phyloP scores from a whole-genome alignment of 2,797 vertebrate genomes.

The Chaunax sp. region DNA sequence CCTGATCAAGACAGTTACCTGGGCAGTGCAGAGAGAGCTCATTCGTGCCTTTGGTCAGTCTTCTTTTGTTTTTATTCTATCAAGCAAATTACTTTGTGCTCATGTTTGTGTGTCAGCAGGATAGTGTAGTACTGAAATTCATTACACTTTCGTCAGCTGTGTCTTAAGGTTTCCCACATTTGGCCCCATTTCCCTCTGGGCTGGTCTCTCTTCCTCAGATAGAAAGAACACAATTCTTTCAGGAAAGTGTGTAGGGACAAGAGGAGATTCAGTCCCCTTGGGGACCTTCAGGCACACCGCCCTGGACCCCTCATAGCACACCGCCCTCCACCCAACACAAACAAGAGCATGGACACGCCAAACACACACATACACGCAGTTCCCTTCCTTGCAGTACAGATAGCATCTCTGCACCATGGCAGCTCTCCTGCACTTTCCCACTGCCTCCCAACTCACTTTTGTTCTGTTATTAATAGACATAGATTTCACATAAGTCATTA shows the following conservation, averaged over 20 bases:
- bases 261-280: conserved; percentile 77
- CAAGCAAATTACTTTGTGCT: background rate
- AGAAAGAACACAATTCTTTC: conserved; percentile 87
- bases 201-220: conserved; percentile 87
- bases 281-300: conserved; percentile 74
- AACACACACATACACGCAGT: conserved; percentile 58
- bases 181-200: conserved; percentile 82
- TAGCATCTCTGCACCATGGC: conserved; percentile 74
- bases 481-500: conserved; percentile 43
- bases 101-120: background rate
- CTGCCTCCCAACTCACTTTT: conserved; percentile 70
- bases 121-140: conserved; percentile 32
- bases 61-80: conserved; percentile 8
- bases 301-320: conserved; percentile 72
- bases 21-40: conserved; percentile 93
- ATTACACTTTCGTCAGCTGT: conserved; percentile 55
- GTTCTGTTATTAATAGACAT: conserved; percentile 73
- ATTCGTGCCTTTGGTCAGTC: conserved; percentile 94
- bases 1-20: conserved; percentile 93
- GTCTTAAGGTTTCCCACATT: conserved; percentile 70
- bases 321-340: conserved; percentile 82
- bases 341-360: conserved; percentile 72
- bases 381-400: conserved; percentile 73
- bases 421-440: conserved; percentile 64
- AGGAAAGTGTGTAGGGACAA: conserved; percentile 85